Evolutionary conservation across 1,140 invertebrate genomes (phyloP).

Genomic region (Helicoverpa armigera): DNA sequence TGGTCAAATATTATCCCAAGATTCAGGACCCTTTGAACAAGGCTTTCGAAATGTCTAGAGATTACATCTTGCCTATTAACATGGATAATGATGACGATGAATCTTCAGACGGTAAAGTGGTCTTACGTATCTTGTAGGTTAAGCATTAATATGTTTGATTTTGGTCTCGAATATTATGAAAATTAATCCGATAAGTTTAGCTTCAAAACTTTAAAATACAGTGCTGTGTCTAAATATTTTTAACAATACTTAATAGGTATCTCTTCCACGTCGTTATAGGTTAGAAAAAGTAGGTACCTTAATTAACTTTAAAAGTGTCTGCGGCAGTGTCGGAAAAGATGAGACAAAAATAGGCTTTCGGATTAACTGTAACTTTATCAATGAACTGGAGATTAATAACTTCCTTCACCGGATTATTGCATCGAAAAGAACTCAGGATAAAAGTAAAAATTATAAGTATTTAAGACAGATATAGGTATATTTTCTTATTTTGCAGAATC

Average conservation of each 20-base stretch:
- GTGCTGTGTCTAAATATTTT: no score
- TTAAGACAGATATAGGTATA: neutral
- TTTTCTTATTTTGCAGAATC: slow-evolving; percentile 62
- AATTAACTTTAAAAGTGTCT: neutral
- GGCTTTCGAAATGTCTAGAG: slow-evolving; percentile 76
- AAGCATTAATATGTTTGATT: neutral
- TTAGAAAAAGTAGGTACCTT: no score
- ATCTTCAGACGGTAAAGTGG: slow-evolving; percentile 64
- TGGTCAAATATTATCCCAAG: slow-evolving; percentile 82
- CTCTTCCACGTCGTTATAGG: no score
- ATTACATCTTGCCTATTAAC: slow-evolving; percentile 80
- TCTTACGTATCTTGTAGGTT: neutral
- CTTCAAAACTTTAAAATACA: no score
- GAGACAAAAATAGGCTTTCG: neutral
- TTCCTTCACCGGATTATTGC: slow-evolving; percentile 1
- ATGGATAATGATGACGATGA: slow-evolving; percentile 69
- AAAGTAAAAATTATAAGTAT: neutral
- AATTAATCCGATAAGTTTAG: no score
- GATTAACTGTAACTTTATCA: slow-evolving; percentile 24
- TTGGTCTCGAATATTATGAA: no score
- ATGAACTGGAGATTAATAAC: slow-evolving; percentile 23
- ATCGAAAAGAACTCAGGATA: neutral
- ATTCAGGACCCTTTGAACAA: slow-evolving; percentile 77
- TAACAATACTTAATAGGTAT: no score
- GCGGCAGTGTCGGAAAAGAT: neutral